Conservation (phyloP, 37 sponge, comb jelly and placozoan genomes). For the Ianthella basta region DNA sequence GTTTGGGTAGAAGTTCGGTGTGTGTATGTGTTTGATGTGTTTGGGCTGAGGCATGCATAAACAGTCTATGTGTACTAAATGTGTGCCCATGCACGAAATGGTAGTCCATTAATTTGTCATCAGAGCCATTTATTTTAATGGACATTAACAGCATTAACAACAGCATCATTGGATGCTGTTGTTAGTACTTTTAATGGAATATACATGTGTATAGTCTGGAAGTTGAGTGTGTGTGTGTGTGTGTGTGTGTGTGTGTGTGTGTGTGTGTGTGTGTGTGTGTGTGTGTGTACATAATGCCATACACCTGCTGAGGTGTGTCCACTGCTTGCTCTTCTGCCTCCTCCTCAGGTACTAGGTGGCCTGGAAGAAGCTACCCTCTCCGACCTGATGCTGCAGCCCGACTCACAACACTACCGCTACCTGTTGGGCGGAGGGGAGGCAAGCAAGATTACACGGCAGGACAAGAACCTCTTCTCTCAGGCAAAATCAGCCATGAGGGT, state of each 20-base stretch:
- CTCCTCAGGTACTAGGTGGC: constrained; percentile 43
- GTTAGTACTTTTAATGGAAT: too few relatives aligned
- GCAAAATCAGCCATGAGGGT: constrained; percentile 64
- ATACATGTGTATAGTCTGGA: too few relatives aligned
- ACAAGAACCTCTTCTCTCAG: constrained; percentile 40
- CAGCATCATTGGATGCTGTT: too few relatives aligned
- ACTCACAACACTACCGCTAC: constrained; percentile 52
- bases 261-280: constrained; percentile 31
- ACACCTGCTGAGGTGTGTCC: too few relatives aligned
- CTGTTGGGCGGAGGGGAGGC: constrained; percentile 54
- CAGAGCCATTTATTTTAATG: too few relatives aligned
- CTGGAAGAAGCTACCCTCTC: constrained; percentile 10
- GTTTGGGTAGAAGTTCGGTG: not conserved
- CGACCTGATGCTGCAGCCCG: constrained; percentile 45
- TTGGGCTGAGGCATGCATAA: not conserved
- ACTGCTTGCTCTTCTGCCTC: not conserved
- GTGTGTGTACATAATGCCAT: not conserved
- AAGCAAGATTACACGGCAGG: not conserved
- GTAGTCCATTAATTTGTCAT: too few relatives aligned
- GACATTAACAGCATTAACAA: too few relatives aligned
- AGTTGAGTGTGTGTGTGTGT: not conserved
- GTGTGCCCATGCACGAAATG: too few relatives aligned
- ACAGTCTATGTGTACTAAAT: too few relatives aligned
- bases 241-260: constrained; percentile 28
- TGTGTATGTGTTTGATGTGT: too few relatives aligned